These are phyloP conservation scores for Synanthedon formicaeformis DNA, from an alignment of 2,888 invertebrate species.

Conservation along the genomic window DNA sequence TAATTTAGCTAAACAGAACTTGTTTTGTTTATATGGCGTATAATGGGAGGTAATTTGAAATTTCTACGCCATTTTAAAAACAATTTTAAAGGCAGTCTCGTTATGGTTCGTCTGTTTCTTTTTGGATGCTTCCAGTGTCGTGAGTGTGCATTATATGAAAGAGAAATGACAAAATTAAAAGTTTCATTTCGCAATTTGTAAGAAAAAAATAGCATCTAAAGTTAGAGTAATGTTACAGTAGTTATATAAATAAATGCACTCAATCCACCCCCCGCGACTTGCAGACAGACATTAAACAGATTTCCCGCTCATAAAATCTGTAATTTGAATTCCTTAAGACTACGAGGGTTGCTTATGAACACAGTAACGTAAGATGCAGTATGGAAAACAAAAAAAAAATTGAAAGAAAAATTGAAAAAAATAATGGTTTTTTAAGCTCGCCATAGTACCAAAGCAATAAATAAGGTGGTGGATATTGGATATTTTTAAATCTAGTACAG, in stretches of 20 bases:
- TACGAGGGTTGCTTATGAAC: background rate
- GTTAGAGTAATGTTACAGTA: background rate
- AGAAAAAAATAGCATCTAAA: no score
- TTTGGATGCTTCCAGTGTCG: background rate
- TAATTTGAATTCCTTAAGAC: constrained; percentile 66
- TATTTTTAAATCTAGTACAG: no score
- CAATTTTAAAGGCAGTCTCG: background rate
- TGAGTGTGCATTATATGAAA: no score
- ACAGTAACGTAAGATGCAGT: background rate
- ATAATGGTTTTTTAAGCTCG: no score
- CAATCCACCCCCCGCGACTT: constrained; percentile 2
- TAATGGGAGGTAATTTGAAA: background rate
- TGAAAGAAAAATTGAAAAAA: no score
- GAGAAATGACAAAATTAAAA: no score
- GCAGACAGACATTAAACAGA: constrained; percentile 49
- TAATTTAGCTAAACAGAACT: background rate
- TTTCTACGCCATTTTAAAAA: background rate
- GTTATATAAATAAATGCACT: background rate
- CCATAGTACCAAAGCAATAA: no score
- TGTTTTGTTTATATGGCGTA: background rate
- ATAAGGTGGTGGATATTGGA: no score
- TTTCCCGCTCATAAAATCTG: constrained; percentile 60
- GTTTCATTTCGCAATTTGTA: no score
- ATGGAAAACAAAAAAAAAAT: no score
- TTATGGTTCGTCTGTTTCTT: background rate